Percentiles rank a stretch among this genome's conserved stretches.
Evolutionary conservation across 1,140 invertebrate genomes (phyloP).

Genomic region (Elymnias hypermnestra): DNA sequence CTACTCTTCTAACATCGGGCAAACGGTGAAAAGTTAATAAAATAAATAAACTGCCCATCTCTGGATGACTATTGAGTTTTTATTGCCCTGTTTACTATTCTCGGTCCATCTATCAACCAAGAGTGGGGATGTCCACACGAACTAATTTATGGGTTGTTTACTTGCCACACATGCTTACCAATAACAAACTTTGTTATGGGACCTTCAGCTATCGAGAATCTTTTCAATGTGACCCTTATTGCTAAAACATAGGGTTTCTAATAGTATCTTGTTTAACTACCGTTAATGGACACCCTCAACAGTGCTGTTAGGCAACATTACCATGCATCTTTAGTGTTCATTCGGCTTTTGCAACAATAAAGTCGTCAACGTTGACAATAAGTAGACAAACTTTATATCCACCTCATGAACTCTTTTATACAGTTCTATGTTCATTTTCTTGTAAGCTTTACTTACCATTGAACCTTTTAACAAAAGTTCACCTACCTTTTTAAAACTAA

Average conservation of each 20-base stretch:
- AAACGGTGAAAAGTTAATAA: constrained; percentile 12
- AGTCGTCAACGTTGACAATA: neutral
- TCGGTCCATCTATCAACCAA: constrained; percentile 19
- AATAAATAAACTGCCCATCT: constrained; percentile 14
- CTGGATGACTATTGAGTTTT: constrained; percentile 20
- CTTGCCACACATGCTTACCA: constrained; percentile 15
- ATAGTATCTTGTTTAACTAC: neutral
- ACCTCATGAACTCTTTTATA: too few relatives aligned
- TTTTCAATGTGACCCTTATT: neutral
- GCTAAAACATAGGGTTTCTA: neutral
- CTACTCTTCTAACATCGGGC: constrained; percentile 3
- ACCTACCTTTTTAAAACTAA: neutral
- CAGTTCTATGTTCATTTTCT: too few relatives aligned
- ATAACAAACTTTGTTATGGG: constrained; percentile 8
- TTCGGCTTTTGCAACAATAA: neutral
- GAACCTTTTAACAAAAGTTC: neutral
- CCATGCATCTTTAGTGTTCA: neutral
- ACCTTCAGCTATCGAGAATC: neutral
- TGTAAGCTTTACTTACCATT: too few relatives aligned
- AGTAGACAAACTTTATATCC: neutral
- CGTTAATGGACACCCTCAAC: neutral
- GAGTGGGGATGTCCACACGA: constrained; percentile 18
- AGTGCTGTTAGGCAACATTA: neutral
- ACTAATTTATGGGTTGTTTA: constrained; percentile 27
- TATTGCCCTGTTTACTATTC: constrained; percentile 28